Evolutionary conservation across 1,140 invertebrate species (phyloP), one percentile per base, ranked within the genome.

Genomic region (Artemia franciscana): DNA sequence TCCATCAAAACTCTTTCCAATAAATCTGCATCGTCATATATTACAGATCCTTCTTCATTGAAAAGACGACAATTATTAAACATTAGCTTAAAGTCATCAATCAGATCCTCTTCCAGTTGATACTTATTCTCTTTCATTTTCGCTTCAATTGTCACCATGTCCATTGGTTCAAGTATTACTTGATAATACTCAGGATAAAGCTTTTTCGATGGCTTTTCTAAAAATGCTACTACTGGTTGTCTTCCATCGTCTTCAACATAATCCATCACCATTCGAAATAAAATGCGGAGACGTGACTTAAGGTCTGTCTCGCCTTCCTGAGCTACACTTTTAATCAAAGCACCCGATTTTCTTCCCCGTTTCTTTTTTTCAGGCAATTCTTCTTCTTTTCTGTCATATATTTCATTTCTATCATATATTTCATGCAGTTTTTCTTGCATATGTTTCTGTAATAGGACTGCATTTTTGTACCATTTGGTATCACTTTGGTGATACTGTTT

Each of bases 101-200:
- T 73, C 57, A 86, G 72, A 68, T 81, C 78, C 56, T 78, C 78
- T 68, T 84, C 81, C 63, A 67, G 78, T 62, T 75, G 72, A 72
- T 86, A 61, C 57, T 78, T 62, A 25, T 64, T 65, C 60, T 71
- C 77, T 71, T 88, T 87, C 58, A 95, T 94, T 74, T 94, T 94
- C 18, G 80, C 75, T 69, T 94, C 87, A 70, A 97, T 95, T 26
- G 84, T 89, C 30, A 89, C 78, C 84, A 97, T 91, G 72, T 96
- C 92, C 63, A 96, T 94, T 0, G 93, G 93, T 67, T 88, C 85
- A 28, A 83, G 78, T 63, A 97, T 97, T 1, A 96, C 83, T 73
- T 91, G 84, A 74, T 95, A 96, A 73, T 96, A 96, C 71, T 94
- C 91, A 0, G 92, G 89, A 74, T 96, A 97, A 21, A 91, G 75